A percentile compares a stretch with the other conserved stretches of the same genome.
Evolutionary conservation across 2,797 vertebrate species (phyloP).

Genomic region (Peromyscus eremicus): DNA sequence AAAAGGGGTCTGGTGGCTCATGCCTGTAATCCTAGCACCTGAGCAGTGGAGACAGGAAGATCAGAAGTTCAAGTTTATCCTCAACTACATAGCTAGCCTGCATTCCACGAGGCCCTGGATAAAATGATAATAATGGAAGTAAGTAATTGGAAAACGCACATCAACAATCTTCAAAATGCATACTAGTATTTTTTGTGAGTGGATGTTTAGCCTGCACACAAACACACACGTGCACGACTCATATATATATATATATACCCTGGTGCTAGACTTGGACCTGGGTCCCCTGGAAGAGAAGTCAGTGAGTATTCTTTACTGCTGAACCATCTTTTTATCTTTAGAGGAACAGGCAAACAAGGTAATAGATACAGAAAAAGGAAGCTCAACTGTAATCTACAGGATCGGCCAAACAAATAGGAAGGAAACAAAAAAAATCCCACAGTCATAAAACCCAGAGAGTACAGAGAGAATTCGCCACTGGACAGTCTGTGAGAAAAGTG

Average conservation of each 20-base stretch:
- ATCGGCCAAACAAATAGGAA: conserved; percentile 44
- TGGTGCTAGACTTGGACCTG: background rate
- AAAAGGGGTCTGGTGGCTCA: background rate
- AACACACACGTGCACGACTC: background rate
- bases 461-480: background rate
- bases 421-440: background rate
- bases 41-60: background rate
- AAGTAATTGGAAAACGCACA: background rate
- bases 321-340: background rate
- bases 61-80: background rate
- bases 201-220: background rate
- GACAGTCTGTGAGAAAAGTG: background rate
- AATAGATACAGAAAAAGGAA: conserved; percentile 6
- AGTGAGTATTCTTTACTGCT: background rate
- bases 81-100: background rate
- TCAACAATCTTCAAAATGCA: background rate
- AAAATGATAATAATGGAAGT: background rate
- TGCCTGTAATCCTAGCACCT: background rate
- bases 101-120: background rate
- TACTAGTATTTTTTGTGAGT: background rate
- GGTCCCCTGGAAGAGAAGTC: background rate
- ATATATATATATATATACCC: too few relatives aligned
- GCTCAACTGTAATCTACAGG: background rate
- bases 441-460: background rate
- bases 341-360: background rate